A percentile compares a stretch with the other conserved stretches of the same genome.
phyloP scores from a whole-genome alignment of 2,888 invertebrate genomes.

The Drosophila engyochracea region DNA sequence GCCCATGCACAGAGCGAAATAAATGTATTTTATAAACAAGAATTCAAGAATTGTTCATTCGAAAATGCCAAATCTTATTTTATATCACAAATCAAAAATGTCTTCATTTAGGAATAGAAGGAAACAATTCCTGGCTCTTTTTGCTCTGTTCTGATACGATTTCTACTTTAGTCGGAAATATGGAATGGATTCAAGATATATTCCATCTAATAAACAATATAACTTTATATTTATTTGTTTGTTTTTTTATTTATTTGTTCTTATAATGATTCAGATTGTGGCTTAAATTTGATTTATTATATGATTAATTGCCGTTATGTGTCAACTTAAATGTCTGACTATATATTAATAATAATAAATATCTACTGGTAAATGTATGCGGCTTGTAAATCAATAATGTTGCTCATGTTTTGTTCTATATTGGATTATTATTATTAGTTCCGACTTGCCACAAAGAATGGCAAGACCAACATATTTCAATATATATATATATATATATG shows the following conservation, averaged over 20 bases:
- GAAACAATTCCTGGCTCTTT: not conserved
- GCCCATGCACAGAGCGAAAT: not conserved
- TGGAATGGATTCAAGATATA: too few relatives aligned
- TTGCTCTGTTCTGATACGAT: not conserved
- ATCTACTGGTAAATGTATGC: not conserved
- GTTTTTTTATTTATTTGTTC: too few relatives aligned
- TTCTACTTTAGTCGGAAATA: too few relatives aligned
- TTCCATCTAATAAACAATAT: too few relatives aligned
- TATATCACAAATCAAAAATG: not conserved
- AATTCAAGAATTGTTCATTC: not conserved
- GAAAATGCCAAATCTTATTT: not conserved
- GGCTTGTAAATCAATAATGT: not conserved
- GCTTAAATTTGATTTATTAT: not conserved
- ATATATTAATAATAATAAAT: too few relatives aligned
- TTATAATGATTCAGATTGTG: not conserved
- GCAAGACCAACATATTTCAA: not conserved
- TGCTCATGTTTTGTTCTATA: not conserved
- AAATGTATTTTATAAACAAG: not conserved
- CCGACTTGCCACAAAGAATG: slow-evolving; percentile 7
- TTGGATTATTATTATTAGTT: not conserved
- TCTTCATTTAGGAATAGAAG: not conserved
- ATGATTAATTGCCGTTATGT: not conserved
- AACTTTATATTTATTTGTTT: too few relatives aligned
- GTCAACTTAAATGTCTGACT: not conserved
- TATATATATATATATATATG: not conserved